phyloP scores from a whole-genome alignment of 2,113 vertebrate species.

The Acanthochromis polyacanthus region DNA sequence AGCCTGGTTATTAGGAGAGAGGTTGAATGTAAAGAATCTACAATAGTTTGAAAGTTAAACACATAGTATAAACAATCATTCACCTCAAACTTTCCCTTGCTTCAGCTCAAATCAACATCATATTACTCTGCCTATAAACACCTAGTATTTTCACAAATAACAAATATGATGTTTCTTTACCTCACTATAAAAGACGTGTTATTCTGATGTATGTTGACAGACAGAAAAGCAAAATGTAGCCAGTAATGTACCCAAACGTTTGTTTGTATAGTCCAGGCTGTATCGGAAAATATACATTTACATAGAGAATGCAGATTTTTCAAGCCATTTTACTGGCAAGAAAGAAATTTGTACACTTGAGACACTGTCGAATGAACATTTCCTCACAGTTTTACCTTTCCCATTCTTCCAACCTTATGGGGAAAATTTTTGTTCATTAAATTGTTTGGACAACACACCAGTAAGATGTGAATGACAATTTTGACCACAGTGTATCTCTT shows the following conservation, averaged over 20 bases:
- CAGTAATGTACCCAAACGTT: background rate
- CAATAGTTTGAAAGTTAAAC: no score
- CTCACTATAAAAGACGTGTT: background rate
- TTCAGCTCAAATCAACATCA: background rate
- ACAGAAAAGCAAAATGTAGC: background rate
- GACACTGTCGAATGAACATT: conserved; percentile 68
- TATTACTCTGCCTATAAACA: background rate
- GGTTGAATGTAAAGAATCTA: no score
- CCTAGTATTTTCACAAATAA: background rate
- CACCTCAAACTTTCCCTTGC: background rate
- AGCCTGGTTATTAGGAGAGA: no score
- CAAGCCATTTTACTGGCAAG: conserved; percentile 27
- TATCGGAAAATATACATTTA: background rate
- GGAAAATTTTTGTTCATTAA: conserved; percentile 45
- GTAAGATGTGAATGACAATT: conserved; percentile 49
- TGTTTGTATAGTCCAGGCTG: background rate
- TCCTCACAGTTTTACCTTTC: conserved; percentile 36
- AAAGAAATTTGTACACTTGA: conserved; percentile 69
- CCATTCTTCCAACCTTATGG: conserved; percentile 49
- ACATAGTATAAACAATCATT: background rate
- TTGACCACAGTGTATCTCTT: conserved; percentile 56
- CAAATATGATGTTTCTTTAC: background rate
- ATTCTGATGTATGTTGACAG: background rate
- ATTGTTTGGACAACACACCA: conserved; percentile 60
- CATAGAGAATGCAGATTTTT: background rate